These are phyloP conservation scores for Phylloscopus trochilus DNA, from an alignment of 2,113 vertebrate genomes.

Conservation along the genomic window DNA sequence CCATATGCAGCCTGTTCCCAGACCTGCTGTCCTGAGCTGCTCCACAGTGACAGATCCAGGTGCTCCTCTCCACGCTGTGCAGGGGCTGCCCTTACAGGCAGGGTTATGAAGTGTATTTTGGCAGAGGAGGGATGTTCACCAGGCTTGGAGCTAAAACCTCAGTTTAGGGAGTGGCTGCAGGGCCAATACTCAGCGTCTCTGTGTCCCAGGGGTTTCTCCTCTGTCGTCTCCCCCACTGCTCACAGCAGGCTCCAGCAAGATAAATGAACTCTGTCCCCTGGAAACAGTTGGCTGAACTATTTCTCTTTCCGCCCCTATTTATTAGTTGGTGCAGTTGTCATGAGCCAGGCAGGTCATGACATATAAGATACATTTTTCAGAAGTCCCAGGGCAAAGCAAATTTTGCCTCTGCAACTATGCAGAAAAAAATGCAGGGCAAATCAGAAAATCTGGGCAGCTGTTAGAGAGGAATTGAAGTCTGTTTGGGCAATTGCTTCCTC, in stretches of 20 bases:
- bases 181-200: neutral
- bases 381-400: constrained; percentile 24
- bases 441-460: constrained; percentile 22
- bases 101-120: neutral
- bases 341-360: constrained; percentile 54
- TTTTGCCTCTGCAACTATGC: constrained; percentile 38
- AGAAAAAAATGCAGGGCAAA: constrained; percentile 29
- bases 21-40: neutral
- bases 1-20: neutral
- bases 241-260: neutral
- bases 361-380: constrained; percentile 51
- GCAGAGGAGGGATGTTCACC: neutral
- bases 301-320: constrained; percentile 49
- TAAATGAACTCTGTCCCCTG: constrained; percentile 32
- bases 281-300: constrained; percentile 61
- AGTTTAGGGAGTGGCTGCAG: neutral
- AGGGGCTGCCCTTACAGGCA: neutral
- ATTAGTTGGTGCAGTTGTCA: constrained; percentile 55
- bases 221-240: accelerated
- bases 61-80: neutral
- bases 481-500: neutral
- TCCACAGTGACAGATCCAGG: neutral
- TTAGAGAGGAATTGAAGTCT: neutral
- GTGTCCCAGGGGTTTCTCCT: neutral
- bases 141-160: neutral